Conservation (phyloP, 2,888 invertebrate species). For the Agrochola circellaris region DNA sequence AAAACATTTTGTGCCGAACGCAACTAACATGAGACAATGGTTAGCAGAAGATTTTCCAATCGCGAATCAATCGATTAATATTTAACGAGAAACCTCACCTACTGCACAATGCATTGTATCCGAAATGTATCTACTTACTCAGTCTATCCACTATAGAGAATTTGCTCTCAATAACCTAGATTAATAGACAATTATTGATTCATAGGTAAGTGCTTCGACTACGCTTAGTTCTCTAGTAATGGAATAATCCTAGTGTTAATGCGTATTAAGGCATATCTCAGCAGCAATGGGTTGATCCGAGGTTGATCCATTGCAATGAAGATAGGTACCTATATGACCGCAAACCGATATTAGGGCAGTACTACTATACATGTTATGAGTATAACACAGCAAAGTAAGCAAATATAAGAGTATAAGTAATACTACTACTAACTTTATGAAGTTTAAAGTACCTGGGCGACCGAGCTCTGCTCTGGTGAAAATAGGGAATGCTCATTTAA, state of each 20-base stretch:
- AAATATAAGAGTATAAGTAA: neutral
- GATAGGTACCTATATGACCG: neutral
- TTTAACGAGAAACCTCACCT: neutral
- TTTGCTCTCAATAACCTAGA: neutral
- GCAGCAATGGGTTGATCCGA: neutral
- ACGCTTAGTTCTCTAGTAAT: conserved; percentile 14
- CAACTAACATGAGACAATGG: neutral
- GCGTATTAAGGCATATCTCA: neutral
- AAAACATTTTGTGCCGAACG: neutral
- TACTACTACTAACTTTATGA: too few relatives aligned
- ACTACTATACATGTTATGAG: neutral
- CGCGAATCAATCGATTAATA: neutral
- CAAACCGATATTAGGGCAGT: neutral
- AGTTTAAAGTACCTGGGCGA: too few relatives aligned
- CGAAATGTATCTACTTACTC: neutral
- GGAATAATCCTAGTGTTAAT: conserved; percentile 28
- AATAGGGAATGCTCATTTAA: too few relatives aligned
- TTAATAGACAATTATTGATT: conserved; percentile 23
- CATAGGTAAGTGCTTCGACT: neutral
- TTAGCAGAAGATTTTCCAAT: neutral
- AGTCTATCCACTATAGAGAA: neutral
- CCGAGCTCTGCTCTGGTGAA: too few relatives aligned
- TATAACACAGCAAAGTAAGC: neutral
- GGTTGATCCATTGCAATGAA: neutral
- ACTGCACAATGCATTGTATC: neutral